Percentiles rank a stretch among this genome's conserved stretches.
These are phyloP conservation scores for Liasis olivaceus DNA, from an alignment of 2,797 vertebrate genomes.

Conservation along the genomic window DNA sequence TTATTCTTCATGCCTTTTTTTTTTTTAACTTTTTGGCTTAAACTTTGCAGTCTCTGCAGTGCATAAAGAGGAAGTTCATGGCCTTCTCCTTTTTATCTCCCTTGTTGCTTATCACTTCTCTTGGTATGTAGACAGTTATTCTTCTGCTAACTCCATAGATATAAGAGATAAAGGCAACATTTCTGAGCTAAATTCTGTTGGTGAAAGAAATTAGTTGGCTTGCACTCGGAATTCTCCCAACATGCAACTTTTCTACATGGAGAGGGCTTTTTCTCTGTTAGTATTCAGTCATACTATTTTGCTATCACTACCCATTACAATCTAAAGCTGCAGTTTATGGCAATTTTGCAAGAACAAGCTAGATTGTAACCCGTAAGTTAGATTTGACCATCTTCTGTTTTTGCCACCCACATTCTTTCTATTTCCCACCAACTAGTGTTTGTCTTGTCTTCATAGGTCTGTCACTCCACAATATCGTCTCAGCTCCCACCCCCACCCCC, in stretches of 20 bases:
- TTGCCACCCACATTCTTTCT: not conserved
- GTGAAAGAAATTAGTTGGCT: not conserved
- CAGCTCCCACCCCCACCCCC: not conserved
- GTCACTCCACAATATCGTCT: not conserved
- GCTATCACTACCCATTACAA: not conserved
- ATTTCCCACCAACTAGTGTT: not conserved
- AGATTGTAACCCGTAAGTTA: not conserved
- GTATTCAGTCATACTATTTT: not conserved
- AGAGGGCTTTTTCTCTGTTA: not conserved
- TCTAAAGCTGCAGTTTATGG: not conserved
- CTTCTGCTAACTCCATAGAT: constrained; percentile 4
- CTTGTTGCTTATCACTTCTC: constrained; percentile 44
- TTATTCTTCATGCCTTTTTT: constrained; percentile 32
- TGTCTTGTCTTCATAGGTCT: not conserved
- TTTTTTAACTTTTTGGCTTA: constrained; percentile 37
- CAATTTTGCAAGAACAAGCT: not conserved
- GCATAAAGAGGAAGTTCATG: constrained; percentile 51
- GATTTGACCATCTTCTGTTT: not conserved
- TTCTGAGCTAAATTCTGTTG: not conserved
- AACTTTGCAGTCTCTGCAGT: not conserved
- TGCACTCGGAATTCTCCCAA: not conserved
- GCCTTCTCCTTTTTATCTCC: constrained; percentile 13
- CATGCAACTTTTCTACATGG: not conserved
- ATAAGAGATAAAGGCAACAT: constrained; percentile 12
- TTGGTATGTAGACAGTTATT: constrained; percentile 38